Evolutionary conservation across 1,140 invertebrate species (phyloP), one percentile per base, ranked within the genome.

Genomic region (Medauroidea extradentata): DNA sequence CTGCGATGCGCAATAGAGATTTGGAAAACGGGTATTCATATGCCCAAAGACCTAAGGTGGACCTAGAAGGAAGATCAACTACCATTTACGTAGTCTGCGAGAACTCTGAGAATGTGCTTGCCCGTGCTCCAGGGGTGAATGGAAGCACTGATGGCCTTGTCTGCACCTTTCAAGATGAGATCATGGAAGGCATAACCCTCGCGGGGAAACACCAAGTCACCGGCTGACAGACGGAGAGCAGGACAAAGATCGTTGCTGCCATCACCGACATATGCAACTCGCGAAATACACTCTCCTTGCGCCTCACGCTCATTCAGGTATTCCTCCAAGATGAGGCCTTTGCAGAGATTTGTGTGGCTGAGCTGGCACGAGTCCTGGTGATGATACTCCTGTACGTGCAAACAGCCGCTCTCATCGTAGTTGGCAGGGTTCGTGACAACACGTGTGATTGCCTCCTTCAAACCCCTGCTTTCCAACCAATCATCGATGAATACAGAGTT

Each of bases 201-300:
- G 46, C 89, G 72, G 8, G 88, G 84, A 71, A 87, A 91, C 4
- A 84, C 83, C 51, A 85, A 70, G 72, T 91, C 90, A 25, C 75
- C 74, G 43, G 78, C 63, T 2, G 72, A 74, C 14, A 91, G 73
- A 44, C 78, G 78, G 25, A 90, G 68, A 57, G 86, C 77, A 0
- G 90, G 89, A 69, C 90, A 93, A 13, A 89, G 79, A 71, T 93
- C 90, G 74, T 92, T 91, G 25, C 71, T 73, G 2, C 90, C 90
- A 79, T 93, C 90, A 1, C 90, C 90, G 14, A 87, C 74, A 67
- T 91, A 92, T 1, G 82, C 74, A 9, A 90, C 74, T 57, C 70
- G 78, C 19, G 80, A 71, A 67, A 85, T 91, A 3, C 65, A 54
- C 1, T 79, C 63, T 29, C 81, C 83, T 38, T 80, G 72, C 0